These are phyloP conservation scores for Grus americana DNA, from an alignment of 2,113 vertebrate genomes.

Conservation along the genomic window DNA sequence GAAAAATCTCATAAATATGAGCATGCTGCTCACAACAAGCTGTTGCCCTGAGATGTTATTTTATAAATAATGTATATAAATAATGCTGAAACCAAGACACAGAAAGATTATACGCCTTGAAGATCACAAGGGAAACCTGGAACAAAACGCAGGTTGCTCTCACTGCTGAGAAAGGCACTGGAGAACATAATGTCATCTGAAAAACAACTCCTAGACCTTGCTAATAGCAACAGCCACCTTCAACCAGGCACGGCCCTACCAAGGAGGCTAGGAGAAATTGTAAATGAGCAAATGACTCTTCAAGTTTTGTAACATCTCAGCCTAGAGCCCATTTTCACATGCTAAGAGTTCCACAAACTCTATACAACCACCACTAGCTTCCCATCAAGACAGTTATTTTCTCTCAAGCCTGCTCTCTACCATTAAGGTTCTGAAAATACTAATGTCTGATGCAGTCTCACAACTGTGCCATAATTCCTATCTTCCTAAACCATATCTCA, in stretches of 20 bases:
- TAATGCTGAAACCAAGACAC: background rate
- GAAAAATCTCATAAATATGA: background rate
- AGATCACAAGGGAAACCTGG: background rate
- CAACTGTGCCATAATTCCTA: no score
- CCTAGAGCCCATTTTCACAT: background rate
- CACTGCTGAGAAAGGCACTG: background rate
- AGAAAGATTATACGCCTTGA: background rate
- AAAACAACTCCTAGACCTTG: background rate
- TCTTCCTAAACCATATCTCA: background rate
- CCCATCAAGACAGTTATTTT: background rate
- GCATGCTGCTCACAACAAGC: background rate
- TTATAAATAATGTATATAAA: background rate
- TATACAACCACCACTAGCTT: background rate
- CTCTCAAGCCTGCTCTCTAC: background rate
- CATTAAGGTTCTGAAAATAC: background rate
- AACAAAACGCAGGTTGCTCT: background rate
- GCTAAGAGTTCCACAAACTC: background rate
- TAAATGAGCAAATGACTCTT: background rate
- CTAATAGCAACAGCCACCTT: background rate
- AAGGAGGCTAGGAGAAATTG: background rate
- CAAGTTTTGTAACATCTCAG: background rate
- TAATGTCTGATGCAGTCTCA: rapidly evolving
- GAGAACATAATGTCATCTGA: background rate
- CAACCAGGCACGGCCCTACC: rapidly evolving
- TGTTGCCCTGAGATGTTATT: background rate